Base-by-base conservation (phyloP, 1,140 invertebrate species). In the Pseudomyrmex dendroicus region DNA sequence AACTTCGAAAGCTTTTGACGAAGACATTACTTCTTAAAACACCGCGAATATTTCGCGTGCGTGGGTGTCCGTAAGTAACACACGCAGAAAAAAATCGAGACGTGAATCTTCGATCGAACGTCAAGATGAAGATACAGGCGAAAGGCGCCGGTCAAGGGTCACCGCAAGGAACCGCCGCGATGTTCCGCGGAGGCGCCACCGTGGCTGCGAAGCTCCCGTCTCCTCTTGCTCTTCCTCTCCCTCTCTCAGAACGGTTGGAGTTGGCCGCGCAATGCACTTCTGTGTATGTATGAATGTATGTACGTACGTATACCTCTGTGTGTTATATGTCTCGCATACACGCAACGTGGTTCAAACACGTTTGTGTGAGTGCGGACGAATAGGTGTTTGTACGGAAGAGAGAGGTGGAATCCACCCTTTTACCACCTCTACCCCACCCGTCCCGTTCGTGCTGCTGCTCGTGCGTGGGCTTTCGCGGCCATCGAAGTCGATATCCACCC, bases 401-500 rank as follows among this genome's bases (percentile, higher is more conserved):
- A 83, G 56, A 77, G 44, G 83, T 84, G 72, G 73, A 86, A 82
- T 83, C 70, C 83, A 83, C 86, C 84, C 61, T 80, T 35, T 35
- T 35, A 35, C 59, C 56, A 70, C 54, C 66, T 44, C 46, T 17
- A 57, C 46, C 64, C 83, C 57, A 50, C 59, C 74, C 54, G 10
- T 52, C 15, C 73, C 10, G 56, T 59, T 62, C 56, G 63, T 66
- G 83, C 86, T 85, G 84, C 86, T 86, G 80, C 83, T 87, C 84
- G 85, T 86, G 88, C 86, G 86, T 89, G 85, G 88, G 84, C 57
- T 84, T 86, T 80, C 86, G 80, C 74, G 76, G 76, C 82, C 82
- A 74, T 83, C 86, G 48, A 88, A 88, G 90, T 91, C 90, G 90
- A 91, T 91, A 91, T 91, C 90, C 59, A 89, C 85, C 86, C 82